Evolutionary conservation across 2,113 vertebrate species (phyloP).

Genomic region (Bombycilla garrulus): DNA sequence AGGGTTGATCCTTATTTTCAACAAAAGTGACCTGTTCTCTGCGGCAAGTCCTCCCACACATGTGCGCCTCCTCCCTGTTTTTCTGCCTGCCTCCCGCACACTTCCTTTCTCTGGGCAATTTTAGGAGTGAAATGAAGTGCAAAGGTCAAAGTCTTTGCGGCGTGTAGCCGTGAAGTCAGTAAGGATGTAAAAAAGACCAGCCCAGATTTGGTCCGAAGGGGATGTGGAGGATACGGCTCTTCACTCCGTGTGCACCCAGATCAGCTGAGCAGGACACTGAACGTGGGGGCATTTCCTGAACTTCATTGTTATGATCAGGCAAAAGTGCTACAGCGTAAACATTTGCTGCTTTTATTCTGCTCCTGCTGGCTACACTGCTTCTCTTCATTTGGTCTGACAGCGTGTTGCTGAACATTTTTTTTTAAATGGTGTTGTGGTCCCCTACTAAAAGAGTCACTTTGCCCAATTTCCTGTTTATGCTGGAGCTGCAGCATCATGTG

Average conservation of each 20-base stretch:
- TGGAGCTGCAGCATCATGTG: slow-evolving; percentile 63
- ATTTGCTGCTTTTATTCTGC: background rate
- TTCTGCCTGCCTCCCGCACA: slow-evolving; percentile 25
- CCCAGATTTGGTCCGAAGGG: background rate
- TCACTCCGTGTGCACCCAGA: background rate
- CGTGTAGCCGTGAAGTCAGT: background rate
- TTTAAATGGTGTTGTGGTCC: background rate
- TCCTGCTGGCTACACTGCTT: background rate
- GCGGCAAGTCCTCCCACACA: background rate
- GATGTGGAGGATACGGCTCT: background rate
- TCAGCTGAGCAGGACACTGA: background rate
- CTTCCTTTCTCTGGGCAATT: slow-evolving; percentile 54
- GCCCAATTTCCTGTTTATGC: slow-evolving; percentile 76
- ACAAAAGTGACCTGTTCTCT: background rate
- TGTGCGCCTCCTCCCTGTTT: background rate
- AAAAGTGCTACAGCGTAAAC: background rate
- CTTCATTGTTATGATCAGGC: background rate
- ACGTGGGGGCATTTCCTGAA: background rate
- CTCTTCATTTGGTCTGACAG: background rate
- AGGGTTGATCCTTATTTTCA: background rate
- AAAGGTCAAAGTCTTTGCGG: slow-evolving; percentile 30
- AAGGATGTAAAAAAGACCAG: background rate
- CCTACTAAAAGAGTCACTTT: slow-evolving; percentile 55
- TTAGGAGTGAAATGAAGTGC: slow-evolving; percentile 20
- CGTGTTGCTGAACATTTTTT: background rate